phyloP scores from a whole-genome alignment of 2,797 vertebrate genomes.

The Parauchenoglanis ngamensis region DNA sequence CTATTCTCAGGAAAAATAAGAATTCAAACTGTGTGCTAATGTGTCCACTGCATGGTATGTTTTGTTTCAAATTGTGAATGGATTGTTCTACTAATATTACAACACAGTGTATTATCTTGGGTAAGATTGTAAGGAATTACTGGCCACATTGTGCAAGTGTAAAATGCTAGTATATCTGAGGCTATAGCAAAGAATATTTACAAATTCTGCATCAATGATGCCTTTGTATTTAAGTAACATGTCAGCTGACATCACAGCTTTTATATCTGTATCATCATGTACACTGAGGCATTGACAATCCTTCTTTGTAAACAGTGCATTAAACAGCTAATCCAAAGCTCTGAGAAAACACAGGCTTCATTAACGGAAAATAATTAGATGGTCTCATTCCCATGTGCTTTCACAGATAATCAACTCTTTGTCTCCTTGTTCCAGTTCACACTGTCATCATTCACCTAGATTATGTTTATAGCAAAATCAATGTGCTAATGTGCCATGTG shows the following conservation, averaged over 20 bases:
- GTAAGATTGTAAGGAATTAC: background rate
- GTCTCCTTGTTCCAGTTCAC: constrained; percentile 75
- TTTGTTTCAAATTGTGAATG: background rate
- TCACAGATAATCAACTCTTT: constrained; percentile 80
- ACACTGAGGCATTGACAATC: constrained; percentile 60
- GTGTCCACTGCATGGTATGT: background rate
- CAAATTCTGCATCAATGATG: constrained; percentile 7
- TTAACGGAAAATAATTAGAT: constrained; percentile 82
- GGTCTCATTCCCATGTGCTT: constrained; percentile 77
- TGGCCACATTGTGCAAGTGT: background rate
- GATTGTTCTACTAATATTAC: constrained; percentile 7
- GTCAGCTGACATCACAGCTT: constrained; percentile 1
- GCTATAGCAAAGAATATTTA: background rate
- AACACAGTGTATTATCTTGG: background rate
- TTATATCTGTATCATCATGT: constrained; percentile 37
- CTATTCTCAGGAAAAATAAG: background rate
- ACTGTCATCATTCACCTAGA: constrained; percentile 69
- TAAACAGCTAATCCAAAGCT: constrained; percentile 73
- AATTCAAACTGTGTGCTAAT: constrained; percentile 22
- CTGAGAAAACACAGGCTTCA: constrained; percentile 76
- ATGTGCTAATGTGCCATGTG: constrained; percentile 63
- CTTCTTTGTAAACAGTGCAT: constrained; percentile 71
- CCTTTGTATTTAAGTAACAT: constrained; percentile 10
- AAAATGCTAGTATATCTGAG: background rate
- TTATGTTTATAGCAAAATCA: constrained; percentile 79